Evolutionary conservation across 1,140 invertebrate genomes (phyloP).

Genomic region (Pseudomyrmex concolor): DNA sequence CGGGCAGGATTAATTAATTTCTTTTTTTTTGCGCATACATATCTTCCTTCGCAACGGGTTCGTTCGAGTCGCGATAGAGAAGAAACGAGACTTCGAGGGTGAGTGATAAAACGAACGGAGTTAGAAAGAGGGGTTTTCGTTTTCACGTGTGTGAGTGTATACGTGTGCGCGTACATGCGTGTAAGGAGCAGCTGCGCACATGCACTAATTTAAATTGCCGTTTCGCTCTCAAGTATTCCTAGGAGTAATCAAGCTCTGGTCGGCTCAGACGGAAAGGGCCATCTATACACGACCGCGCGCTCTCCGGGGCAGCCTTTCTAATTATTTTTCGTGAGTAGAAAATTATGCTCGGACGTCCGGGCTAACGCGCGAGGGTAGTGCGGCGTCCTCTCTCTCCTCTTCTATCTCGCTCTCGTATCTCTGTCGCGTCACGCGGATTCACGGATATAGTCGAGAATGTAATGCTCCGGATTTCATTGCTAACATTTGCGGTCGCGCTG

Average conservation of each 20-base stretch:
- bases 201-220: constrained; percentile 72
- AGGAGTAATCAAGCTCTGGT: constrained; percentile 61
- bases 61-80: background rate
- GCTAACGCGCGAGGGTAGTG: constrained; percentile 19
- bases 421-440: constrained; percentile 1
- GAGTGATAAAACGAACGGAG: constrained; percentile 39
- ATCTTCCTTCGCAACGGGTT: background rate
- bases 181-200: constrained; percentile 18
- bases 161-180: background rate
- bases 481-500: constrained; percentile 49
- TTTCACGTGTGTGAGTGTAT: background rate
- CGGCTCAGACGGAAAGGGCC: constrained; percentile 48
- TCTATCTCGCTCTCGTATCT: background rate
- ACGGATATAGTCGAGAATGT: constrained; percentile 24
- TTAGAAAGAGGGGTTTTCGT: constrained; percentile 20
- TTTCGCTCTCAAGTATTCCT: constrained; percentile 67
- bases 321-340: constrained; percentile 66
- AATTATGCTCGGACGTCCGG: constrained; percentile 44
- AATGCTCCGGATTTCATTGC: constrained; percentile 47
- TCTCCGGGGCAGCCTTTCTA: constrained; percentile 43
- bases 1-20: constrained; percentile 48
- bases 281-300: constrained; percentile 30
- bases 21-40: constrained; percentile 7
- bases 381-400: background rate
- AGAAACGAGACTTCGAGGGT: constrained; percentile 35